phyloP scores from a whole-genome alignment of 2,113 vertebrate genomes.

The Perognathus longimembris region DNA sequence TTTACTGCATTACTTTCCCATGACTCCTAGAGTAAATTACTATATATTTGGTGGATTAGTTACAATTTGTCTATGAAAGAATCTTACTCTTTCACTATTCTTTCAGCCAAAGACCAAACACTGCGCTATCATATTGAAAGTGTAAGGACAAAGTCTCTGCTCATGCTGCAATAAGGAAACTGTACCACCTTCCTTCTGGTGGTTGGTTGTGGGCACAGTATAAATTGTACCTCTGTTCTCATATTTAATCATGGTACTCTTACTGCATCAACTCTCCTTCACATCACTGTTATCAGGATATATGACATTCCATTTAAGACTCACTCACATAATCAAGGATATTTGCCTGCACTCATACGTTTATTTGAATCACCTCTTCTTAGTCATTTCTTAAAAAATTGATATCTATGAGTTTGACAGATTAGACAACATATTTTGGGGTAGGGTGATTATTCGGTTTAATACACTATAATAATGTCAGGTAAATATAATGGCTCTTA shows the following conservation, averaged over 20 bases:
- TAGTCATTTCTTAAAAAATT: background rate
- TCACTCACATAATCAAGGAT: background rate
- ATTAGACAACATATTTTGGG: background rate
- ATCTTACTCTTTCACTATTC: too few relatives aligned
- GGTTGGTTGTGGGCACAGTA: background rate
- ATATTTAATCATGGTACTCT: background rate
- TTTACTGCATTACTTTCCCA: background rate
- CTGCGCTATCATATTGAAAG: background rate
- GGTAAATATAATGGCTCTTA: too few relatives aligned
- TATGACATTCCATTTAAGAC: background rate
- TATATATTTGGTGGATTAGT: background rate
- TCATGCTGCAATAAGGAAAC: background rate
- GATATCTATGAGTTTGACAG: background rate
- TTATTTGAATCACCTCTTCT: too few relatives aligned
- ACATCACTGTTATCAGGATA: background rate
- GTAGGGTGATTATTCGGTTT: too few relatives aligned
- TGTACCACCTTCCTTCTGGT: background rate
- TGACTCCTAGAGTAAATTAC: background rate
- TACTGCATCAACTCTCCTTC: background rate
- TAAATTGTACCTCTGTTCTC: background rate
- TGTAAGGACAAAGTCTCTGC: background rate
- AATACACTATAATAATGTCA: too few relatives aligned
- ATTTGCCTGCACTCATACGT: too few relatives aligned
- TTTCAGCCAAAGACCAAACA: background rate
- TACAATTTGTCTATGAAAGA: background rate